These are phyloP conservation scores for Amblyjoppa fuscipennis DNA, from an alignment of 2,888 invertebrate genomes.

Conservation along the genomic window DNA sequence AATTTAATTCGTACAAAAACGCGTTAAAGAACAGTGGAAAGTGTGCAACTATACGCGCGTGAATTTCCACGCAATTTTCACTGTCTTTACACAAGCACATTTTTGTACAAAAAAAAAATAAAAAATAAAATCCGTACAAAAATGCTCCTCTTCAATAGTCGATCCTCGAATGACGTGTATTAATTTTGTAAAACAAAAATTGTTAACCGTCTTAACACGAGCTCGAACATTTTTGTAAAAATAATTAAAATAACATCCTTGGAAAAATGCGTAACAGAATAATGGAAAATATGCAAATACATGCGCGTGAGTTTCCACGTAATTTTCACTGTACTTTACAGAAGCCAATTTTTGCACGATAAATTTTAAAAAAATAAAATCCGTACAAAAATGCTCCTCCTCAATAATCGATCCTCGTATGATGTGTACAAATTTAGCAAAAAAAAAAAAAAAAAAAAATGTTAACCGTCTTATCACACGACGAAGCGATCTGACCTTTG, in stretches of 20 bases:
- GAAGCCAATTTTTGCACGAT: not conserved
- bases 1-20: too few species aligned
- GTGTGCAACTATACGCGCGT: conserved; percentile 29
- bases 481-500: not conserved
- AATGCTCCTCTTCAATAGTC: too few species aligned
- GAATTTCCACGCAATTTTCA: not conserved
- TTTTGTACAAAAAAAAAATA: not conserved
- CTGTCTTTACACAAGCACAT: not conserved
- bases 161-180: too few species aligned
- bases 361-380: too few species aligned
- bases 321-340: not conserved
- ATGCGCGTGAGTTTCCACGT: conserved; percentile 7
- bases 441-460: too few species aligned
- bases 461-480: not conserved
- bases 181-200: not conserved
- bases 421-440: too few species aligned
- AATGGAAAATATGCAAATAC: conserved; percentile 36
- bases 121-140: too few species aligned
- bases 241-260: too few species aligned
- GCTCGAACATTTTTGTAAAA: not conserved
- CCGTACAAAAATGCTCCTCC: too few species aligned
- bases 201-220: not conserved
- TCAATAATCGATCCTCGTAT: too few species aligned
- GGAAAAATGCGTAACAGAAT: not conserved
- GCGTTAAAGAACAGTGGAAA: conserved; percentile 27